These are phyloP conservation scores for Psophia crepitans DNA, from an alignment of 2,113 vertebrate genomes.

Conservation along the genomic window DNA sequence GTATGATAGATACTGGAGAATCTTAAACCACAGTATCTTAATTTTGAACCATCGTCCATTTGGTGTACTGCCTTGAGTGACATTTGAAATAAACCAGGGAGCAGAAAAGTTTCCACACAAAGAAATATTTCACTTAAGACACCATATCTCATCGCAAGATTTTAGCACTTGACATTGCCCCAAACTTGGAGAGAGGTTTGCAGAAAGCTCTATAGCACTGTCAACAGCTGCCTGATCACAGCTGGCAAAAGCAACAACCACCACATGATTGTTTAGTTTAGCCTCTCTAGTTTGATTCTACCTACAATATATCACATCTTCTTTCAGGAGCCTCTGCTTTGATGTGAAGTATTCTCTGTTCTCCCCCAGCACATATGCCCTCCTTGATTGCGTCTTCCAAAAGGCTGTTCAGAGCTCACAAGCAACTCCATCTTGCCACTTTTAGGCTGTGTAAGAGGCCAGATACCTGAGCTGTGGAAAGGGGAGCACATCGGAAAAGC, in stretches of 20 bases:
- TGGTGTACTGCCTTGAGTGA: not conserved
- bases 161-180: not conserved
- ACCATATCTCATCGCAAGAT: not conserved
- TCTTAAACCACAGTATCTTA: not conserved
- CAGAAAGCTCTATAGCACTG: not conserved
- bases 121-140: not conserved
- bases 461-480: not conserved
- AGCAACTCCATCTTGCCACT: not conserved
- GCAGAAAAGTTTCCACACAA: not conserved
- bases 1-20: not conserved
- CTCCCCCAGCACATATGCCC: accelerated
- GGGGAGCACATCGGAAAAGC: not conserved
- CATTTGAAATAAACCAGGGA: conserved; percentile 17
- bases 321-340: conserved; percentile 4
- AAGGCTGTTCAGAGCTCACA: not conserved
- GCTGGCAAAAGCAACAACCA: not conserved
- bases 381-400: not conserved
- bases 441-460: not conserved
- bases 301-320: not conserved
- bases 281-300: not conserved
- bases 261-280: not conserved
- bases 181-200: not conserved
- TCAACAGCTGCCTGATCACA: not conserved
- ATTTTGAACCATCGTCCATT: not conserved
- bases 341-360: not conserved